These are phyloP conservation scores for Tenualosa thibaudeaui DNA, from an alignment of 2,797 vertebrate genomes.

Conservation along the genomic window DNA sequence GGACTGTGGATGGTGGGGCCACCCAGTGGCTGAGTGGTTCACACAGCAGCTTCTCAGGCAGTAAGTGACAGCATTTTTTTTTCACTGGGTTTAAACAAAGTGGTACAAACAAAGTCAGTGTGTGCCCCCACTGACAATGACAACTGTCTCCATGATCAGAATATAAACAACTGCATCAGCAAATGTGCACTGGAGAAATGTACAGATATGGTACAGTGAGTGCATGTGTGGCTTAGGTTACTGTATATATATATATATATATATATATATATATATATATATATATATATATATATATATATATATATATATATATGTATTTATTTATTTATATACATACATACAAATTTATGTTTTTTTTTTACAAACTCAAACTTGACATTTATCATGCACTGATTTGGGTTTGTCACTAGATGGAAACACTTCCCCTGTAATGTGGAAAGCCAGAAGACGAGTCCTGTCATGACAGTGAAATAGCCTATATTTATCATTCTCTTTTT, in stretches of 20 bases:
- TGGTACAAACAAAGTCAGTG: neutral
- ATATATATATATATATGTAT: too few relatives aligned
- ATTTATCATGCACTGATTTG: neutral
- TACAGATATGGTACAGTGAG: too few relatives aligned
- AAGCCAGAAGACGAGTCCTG: neutral
- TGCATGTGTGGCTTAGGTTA: neutral
- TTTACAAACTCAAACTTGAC: neutral
- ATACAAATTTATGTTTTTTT: too few relatives aligned
- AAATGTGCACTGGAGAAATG: too few relatives aligned
- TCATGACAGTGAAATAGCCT: neutral
- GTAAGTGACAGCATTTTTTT: too few relatives aligned
- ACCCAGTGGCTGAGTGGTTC: neutral
- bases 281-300: too few relatives aligned
- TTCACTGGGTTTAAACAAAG: neutral
- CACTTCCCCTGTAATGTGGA: neutral
- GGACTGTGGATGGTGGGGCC: neutral
- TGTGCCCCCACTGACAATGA: neutral
- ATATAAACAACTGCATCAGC: too few relatives aligned
- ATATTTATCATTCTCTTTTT: too few relatives aligned
- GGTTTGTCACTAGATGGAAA: slow-evolving; percentile 1
- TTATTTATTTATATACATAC: too few relatives aligned
- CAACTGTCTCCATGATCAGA: too few relatives aligned
- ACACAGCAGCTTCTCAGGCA: too few relatives aligned
- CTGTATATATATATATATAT: neutral
- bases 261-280: too few relatives aligned